These are phyloP conservation scores for Samia ricini DNA, from an alignment of 1,140 invertebrate species.

Conservation along the genomic window DNA sequence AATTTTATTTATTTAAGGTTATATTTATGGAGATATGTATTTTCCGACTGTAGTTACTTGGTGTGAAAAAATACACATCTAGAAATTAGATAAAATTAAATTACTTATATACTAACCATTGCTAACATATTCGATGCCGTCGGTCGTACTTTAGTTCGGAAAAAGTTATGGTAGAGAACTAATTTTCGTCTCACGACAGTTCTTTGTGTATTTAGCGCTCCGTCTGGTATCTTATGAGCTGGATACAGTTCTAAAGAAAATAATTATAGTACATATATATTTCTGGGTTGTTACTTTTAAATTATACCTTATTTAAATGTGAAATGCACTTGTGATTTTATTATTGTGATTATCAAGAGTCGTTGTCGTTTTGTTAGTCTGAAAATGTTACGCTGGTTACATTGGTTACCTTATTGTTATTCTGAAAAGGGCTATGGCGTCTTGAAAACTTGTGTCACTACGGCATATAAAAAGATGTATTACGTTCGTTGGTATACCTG, in stretches of 20 bases:
- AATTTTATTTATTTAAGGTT: not conserved
- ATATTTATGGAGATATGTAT: not conserved
- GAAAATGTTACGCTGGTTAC: too few species aligned
- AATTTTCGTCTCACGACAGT: conserved; percentile 84
- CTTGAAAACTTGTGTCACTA: too few species aligned
- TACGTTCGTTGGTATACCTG: too few species aligned
- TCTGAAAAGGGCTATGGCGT: too few species aligned
- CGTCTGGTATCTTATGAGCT: conserved; percentile 79
- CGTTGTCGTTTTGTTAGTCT: too few species aligned
- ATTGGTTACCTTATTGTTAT: too few species aligned
- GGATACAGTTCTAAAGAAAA: conserved; percentile 65
- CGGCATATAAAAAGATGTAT: too few species aligned
- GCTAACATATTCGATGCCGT: conserved; percentile 88
- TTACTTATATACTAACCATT: conserved; percentile 80
- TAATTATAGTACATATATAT: too few species aligned
- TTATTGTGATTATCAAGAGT: too few species aligned
- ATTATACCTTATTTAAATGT: not conserved
- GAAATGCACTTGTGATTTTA: too few species aligned
- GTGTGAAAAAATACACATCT: too few species aligned
- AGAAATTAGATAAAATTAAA: not conserved
- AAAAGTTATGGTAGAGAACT: conserved; percentile 87
- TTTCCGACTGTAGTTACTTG: not conserved
- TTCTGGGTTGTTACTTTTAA: too few species aligned
- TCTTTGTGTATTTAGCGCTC: conserved; percentile 78
- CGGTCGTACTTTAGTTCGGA: conserved; percentile 85